These are phyloP conservation scores for Polyploca ridens DNA, from an alignment of 2,888 invertebrate genomes.

Conservation along the genomic window DNA sequence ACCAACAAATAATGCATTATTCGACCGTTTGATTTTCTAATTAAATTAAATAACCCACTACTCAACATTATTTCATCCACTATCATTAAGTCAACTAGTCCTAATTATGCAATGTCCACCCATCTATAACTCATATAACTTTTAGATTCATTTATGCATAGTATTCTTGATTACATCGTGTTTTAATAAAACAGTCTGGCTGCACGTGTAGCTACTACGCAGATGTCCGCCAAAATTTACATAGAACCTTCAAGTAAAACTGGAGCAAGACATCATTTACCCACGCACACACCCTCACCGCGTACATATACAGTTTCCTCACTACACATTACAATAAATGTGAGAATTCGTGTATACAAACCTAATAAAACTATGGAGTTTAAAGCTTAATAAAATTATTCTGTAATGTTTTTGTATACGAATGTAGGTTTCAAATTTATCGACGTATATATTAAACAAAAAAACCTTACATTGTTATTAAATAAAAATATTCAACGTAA, in stretches of 20 bases:
- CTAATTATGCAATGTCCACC: constrained; percentile 57
- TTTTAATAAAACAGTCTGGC: constrained; percentile 35
- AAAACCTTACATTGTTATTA: not conserved
- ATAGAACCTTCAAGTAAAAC: constrained; percentile 64
- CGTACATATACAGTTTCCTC: not conserved
- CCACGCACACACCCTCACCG: constrained; percentile 19
- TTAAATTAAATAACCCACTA: not conserved
- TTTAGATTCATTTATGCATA: constrained; percentile 74
- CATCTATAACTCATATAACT: constrained; percentile 58
- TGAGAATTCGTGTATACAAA: not conserved
- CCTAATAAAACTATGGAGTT: constrained; percentile 1
- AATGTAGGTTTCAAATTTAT: not conserved
- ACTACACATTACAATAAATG: not conserved
- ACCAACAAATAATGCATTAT: too few species aligned
- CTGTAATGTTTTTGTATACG: not conserved
- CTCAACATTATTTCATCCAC: not conserved
- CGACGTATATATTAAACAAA: not conserved
- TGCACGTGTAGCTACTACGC: constrained; percentile 52
- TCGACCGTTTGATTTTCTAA: not conserved
- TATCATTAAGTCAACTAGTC: constrained; percentile 3
- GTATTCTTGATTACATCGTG: constrained; percentile 53
- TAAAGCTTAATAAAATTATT: constrained; percentile 1
- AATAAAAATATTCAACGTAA: not conserved
- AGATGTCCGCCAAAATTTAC: constrained; percentile 63
- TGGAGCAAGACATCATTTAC: constrained; percentile 27